Conservation (phyloP, 2,113 vertebrate species). For the Marcusenius ussheri region DNA sequence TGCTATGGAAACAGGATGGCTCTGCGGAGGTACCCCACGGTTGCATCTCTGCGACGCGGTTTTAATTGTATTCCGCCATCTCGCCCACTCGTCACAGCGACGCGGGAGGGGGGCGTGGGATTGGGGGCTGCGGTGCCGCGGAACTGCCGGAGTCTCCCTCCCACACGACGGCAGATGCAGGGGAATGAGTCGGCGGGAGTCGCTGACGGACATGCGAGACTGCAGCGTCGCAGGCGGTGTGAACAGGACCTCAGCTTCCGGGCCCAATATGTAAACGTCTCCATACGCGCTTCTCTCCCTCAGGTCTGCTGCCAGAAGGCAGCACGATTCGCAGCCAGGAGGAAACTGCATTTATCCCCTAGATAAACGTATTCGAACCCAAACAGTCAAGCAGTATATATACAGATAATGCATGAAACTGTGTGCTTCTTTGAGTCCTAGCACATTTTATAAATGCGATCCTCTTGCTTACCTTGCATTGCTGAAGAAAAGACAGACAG, state of each 20-base stretch:
- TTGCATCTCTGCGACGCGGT: slow-evolving; percentile 39
- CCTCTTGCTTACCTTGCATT: neutral
- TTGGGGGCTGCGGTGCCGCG: slow-evolving; percentile 10
- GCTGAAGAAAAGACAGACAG: slow-evolving; percentile 32
- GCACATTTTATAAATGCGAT: neutral
- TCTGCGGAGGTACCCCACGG: slow-evolving; percentile 46
- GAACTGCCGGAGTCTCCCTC: neutral
- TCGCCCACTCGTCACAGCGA: slow-evolving; percentile 53
- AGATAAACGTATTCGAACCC: neutral
- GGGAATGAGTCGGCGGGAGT: neutral
- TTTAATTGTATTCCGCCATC: slow-evolving; percentile 55
- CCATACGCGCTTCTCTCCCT: neutral
- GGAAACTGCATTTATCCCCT: neutral
- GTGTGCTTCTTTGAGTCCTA: neutral
- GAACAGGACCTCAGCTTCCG: neutral
- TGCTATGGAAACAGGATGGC: slow-evolving; percentile 63
- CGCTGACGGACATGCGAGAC: neutral
- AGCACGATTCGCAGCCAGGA: neutral
- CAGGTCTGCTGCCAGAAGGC: neutral
- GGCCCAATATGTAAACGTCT: neutral
- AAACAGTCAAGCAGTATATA: neutral
- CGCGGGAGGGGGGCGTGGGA: slow-evolving; percentile 38
- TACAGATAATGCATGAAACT: neutral
- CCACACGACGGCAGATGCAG: neutral
- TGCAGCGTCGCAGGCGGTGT: neutral